Evolutionary conservation across 2,113 vertebrate species (phyloP).

Genomic region (Centrocercus urophasianus): DNA sequence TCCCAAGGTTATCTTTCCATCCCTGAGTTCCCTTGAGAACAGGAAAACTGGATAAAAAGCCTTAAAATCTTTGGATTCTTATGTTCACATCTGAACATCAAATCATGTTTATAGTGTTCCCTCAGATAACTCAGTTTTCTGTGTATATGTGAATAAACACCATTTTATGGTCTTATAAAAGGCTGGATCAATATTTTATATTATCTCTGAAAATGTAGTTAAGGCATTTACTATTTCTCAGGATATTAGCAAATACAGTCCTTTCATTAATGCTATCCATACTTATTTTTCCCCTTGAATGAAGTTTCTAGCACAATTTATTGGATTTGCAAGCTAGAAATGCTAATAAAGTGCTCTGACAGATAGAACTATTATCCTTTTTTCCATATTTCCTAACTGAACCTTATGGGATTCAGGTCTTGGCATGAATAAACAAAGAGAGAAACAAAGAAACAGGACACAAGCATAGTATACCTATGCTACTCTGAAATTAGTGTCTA

Average conservation of each 20-base stretch:
- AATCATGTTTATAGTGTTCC: neutral
- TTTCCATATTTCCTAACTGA: rapidly evolving
- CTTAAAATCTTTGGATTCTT: neutral
- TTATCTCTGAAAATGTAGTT: neutral
- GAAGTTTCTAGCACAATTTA: neutral
- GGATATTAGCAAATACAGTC: neutral
- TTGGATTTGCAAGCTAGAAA: neutral
- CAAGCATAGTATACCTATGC: neutral
- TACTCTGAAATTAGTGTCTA: too few species aligned
- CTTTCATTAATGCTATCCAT: neutral
- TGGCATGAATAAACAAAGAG: neutral
- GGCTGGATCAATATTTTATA: neutral
- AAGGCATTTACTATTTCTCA: neutral
- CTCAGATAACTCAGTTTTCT: neutral
- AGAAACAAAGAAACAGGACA: neutral
- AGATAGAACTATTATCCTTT: neutral
- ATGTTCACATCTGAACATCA: neutral
- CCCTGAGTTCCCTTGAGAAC: neutral
- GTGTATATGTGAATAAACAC: neutral
- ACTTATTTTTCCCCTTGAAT: neutral
- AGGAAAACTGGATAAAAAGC: neutral
- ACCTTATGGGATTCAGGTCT: neutral
- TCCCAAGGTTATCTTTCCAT: neutral
- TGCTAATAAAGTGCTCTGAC: neutral
- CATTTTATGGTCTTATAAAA: neutral